phyloP scores from a whole-genome alignment of 2,113 vertebrate genomes.

The Arenaria interpres region DNA sequence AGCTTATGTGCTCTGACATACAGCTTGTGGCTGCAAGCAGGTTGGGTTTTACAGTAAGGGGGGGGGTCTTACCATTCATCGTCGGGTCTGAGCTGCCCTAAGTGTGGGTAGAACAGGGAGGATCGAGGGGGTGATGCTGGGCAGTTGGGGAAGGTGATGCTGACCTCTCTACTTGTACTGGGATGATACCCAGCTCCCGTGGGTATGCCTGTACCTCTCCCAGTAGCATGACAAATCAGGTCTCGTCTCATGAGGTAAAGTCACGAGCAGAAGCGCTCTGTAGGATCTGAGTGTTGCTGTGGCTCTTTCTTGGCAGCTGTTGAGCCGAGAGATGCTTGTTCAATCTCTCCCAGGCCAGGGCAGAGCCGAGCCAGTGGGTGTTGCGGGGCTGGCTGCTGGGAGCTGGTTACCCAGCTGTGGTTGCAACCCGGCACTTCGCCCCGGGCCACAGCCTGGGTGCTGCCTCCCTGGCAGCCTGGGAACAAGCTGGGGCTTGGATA shows the following conservation, averaged over 20 bases:
- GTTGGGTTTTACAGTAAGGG: neutral
- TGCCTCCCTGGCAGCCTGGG: neutral
- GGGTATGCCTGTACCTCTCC: neutral
- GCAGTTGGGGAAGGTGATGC: neutral
- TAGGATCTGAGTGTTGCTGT: neutral
- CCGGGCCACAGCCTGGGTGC: neutral
- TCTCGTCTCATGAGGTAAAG: fast-evolving
- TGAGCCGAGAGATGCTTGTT: neutral
- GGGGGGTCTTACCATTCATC: neutral
- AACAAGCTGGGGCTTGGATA: neutral
- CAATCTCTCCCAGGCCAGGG: neutral
- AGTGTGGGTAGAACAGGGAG: too few relatives aligned
- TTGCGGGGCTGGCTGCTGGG: neutral
- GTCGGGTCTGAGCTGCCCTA: neutral
- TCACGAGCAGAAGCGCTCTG: fast-evolving
- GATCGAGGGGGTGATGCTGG: neutral
- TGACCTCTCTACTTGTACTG: neutral
- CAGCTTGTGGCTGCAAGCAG: neutral
- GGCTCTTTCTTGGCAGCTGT: neutral
- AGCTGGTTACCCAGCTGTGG: neutral
- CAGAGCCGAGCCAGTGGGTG: neutral
- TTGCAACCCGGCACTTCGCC: neutral
- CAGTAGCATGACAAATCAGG: neutral
- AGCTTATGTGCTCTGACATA: neutral
- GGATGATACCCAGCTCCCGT: neutral